Conservation (phyloP, 2,113 vertebrate species). For the Thamnaconus septentrionalis region DNA sequence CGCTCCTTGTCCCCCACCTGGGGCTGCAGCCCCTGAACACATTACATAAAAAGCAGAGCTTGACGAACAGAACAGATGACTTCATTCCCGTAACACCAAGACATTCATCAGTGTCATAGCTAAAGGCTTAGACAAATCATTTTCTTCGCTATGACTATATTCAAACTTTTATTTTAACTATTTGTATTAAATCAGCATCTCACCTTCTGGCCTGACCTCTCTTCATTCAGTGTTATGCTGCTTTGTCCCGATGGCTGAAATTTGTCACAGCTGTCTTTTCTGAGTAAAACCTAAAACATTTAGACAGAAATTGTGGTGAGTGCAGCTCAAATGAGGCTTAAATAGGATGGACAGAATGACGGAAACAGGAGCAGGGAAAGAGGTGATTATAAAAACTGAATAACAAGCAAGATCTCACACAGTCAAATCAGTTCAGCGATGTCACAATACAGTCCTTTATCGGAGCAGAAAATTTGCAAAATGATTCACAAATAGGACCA, state of each 20-base stretch:
- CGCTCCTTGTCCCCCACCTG: too few relatives aligned
- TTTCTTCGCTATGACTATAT: not conserved
- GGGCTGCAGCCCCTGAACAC: too few relatives aligned
- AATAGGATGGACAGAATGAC: not conserved
- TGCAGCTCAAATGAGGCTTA: not conserved
- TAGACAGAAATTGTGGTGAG: not conserved
- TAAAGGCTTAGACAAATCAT: too few relatives aligned
- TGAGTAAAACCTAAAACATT: slow-evolving; percentile 70
- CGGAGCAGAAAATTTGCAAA: too few relatives aligned
- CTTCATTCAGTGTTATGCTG: slow-evolving; percentile 23
- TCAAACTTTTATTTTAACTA: not conserved
- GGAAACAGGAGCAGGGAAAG: not conserved
- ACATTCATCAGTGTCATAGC: slow-evolving; percentile 35
- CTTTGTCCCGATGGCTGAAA: slow-evolving; percentile 23
- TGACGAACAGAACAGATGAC: slow-evolving; percentile 43
- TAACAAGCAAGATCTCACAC: not conserved
- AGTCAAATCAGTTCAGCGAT: too few relatives aligned
- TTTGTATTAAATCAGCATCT: not conserved
- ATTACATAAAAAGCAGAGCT: not conserved
- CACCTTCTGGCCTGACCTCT: slow-evolving; percentile 59
- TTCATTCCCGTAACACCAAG: slow-evolving; percentile 64
- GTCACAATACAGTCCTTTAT: too few relatives aligned
- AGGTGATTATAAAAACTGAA: not conserved
- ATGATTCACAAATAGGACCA: too few relatives aligned
- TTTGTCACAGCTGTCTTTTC: slow-evolving; percentile 57